A percentile compares a stretch with the other conserved stretches of the same genome.
These are phyloP conservation scores for Euschistus heros DNA, from an alignment of 1,140 invertebrate species.

Conservation along the genomic window DNA sequence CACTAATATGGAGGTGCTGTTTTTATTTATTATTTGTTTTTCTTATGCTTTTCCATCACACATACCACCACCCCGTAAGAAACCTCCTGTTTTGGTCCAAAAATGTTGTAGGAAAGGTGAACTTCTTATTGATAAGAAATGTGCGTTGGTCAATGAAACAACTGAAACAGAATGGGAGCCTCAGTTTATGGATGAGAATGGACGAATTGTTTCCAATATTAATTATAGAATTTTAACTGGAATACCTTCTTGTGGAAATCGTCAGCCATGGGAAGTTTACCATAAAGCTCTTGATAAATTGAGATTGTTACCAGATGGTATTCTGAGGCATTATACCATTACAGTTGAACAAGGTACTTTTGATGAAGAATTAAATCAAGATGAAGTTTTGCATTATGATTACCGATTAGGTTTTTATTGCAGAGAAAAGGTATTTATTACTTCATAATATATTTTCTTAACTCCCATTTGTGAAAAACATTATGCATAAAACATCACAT, in stretches of 20 bases:
- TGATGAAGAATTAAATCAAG: slow-evolving; percentile 36
- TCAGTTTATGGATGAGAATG: slow-evolving; percentile 41
- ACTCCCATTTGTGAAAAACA: not conserved
- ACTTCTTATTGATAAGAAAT: slow-evolving; percentile 52
- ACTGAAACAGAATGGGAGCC: slow-evolving; percentile 47
- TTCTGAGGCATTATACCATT: slow-evolving; percentile 52
- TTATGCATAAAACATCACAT: not conserved
- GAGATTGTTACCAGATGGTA: slow-evolving; percentile 52
- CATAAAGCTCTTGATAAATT: slow-evolving; percentile 50
- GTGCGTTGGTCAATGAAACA: slow-evolving; percentile 46
- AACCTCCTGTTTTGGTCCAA: slow-evolving; percentile 38
- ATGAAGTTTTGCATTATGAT: slow-evolving; percentile 46
- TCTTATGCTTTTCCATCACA: not conserved
- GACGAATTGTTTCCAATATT: slow-evolving; percentile 14
- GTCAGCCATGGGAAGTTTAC: slow-evolving; percentile 59
- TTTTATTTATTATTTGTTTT: not conserved
- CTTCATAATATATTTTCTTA: not conserved
- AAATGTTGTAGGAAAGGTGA: slow-evolving; percentile 68
- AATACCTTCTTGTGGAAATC: slow-evolving; percentile 53
- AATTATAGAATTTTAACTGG: slow-evolving; percentile 47
- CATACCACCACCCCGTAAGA: not conserved
- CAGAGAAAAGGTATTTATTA: slow-evolving; percentile 52
- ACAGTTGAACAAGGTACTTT: slow-evolving; percentile 35
- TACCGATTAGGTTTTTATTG: slow-evolving; percentile 64
- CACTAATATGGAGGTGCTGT: too few species aligned